phyloP scores from a whole-genome alignment of 2,113 vertebrate genomes.

The Hyperopisus bebe region DNA sequence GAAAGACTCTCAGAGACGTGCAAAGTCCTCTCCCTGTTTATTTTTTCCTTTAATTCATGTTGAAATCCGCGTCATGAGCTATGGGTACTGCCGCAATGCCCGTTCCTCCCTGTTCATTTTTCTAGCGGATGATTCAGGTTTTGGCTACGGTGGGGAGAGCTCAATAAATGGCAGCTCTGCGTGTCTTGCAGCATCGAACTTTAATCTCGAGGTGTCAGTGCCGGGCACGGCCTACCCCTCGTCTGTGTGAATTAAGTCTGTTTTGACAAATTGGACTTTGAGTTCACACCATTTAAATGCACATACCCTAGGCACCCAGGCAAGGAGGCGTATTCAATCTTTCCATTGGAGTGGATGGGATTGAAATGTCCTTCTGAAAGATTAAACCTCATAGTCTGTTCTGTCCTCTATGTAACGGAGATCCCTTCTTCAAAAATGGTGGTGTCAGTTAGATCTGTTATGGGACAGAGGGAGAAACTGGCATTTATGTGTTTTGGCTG shows the following conservation, averaged over 20 bases:
- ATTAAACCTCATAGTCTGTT: not conserved
- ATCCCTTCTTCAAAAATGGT: not conserved
- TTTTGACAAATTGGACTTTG: conserved; percentile 39
- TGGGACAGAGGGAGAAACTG: not conserved
- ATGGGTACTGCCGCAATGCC: not conserved
- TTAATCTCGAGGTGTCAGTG: conserved; percentile 21
- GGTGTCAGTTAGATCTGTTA: not conserved
- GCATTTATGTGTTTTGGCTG: not conserved
- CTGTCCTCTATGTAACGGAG: not conserved
- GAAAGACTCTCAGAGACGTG: too few species aligned
- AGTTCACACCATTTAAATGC: conserved; percentile 44
- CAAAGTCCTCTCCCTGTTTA: not conserved
- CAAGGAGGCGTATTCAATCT: conserved; percentile 31
- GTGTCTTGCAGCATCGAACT: not conserved
- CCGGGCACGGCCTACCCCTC: conserved; percentile 18
- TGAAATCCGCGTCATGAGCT: not conserved
- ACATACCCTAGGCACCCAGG: conserved; percentile 31
- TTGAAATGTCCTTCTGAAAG: conserved; percentile 13
- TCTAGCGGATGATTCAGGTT: conserved; percentile 15
- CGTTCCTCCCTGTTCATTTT: not conserved
- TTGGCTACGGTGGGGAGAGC: conserved; percentile 23
- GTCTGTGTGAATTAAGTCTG: conserved; percentile 32
- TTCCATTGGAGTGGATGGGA: conserved; percentile 24
- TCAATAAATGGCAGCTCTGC: conserved; percentile 25
- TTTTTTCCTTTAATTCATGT: not conserved